Percentiles rank a stretch among this genome's conserved stretches.
Evolutionary conservation across 2,888 invertebrate genomes (phyloP).

Genomic region (Scaptomyza parva): DNA sequence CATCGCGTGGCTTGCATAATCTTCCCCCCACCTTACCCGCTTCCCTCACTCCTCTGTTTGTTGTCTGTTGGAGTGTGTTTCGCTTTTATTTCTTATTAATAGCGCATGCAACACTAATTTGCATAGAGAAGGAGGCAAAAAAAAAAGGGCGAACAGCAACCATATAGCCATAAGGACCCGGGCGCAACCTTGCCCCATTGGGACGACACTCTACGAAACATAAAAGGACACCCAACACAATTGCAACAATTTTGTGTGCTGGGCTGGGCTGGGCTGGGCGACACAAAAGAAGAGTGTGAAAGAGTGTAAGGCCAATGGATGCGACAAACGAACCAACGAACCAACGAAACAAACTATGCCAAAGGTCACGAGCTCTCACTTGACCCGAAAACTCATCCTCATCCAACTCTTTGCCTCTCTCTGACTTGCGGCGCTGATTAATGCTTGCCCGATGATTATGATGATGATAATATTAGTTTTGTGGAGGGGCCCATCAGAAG

Average conservation of each 20-base stretch:
- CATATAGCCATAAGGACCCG: background rate
- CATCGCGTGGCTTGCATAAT: slow-evolving; percentile 52
- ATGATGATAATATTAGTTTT: slow-evolving; percentile 28
- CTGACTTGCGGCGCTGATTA: slow-evolving; percentile 44
- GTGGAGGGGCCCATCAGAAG: background rate
- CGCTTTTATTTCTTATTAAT: slow-evolving; percentile 38
- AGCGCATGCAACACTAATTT: slow-evolving; percentile 57
- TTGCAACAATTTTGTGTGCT: slow-evolving; percentile 57
- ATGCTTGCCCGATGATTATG: slow-evolving; percentile 45
- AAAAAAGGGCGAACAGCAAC: slow-evolving; percentile 5
- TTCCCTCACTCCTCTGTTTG: background rate
- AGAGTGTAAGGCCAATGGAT: slow-evolving; percentile 23
- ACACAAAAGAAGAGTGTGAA: background rate
- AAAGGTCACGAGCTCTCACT: slow-evolving; percentile 45
- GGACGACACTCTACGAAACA: slow-evolving; percentile 19
- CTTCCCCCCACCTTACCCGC: background rate
- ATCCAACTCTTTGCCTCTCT: background rate
- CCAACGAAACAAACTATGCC: slow-evolving; percentile 8
- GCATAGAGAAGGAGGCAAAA: no score
- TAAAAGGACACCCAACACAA: slow-evolving; percentile 59
- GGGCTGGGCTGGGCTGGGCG: no score
- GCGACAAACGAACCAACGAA: slow-evolving; percentile 8
- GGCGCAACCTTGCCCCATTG: slow-evolving; percentile 39
- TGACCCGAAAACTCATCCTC: slow-evolving; percentile 48
- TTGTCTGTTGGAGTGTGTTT: slow-evolving; percentile 2